Conservation (phyloP, 2,797 vertebrate genomes). For the Danio kyathit region DNA sequence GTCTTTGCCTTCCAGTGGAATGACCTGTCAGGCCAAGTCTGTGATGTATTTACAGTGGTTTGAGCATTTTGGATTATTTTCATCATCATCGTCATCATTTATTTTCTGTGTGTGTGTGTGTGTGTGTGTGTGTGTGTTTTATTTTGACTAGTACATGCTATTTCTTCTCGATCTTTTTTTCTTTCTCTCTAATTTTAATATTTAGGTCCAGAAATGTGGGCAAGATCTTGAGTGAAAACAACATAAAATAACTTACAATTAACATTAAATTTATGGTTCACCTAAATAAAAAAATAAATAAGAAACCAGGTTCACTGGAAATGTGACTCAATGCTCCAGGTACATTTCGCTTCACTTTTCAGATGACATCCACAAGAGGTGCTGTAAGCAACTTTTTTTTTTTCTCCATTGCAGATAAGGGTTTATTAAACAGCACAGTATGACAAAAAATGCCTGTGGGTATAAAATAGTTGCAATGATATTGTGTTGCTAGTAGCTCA, state of each 20-base stretch:
- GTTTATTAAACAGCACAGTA: no score
- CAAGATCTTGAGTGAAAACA: not conserved
- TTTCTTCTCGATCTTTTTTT: not conserved
- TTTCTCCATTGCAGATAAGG: no score
- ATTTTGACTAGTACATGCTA: not conserved
- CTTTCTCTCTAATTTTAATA: not conserved
- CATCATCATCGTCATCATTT: not conserved
- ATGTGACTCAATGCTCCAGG: no score
- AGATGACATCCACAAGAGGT: no score
- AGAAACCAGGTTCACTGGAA: no score
- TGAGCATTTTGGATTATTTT: not conserved
- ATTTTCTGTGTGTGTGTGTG: no score
- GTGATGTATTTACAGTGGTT: slow-evolving; percentile 23
- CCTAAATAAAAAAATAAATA: not conserved
- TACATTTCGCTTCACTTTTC: no score
- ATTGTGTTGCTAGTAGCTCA: no score
- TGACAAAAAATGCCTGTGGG: no score
- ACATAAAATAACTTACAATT: not conserved
- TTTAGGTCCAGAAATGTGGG: not conserved
- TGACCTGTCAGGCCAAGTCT: slow-evolving; percentile 27
- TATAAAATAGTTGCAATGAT: no score
- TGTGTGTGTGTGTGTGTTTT: not conserved
- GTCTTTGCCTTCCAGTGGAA: slow-evolving; percentile 31
- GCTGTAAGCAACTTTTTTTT: no score
- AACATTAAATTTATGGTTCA: not conserved